A percentile compares a stretch with the other conserved stretches of the same genome.
Evolutionary conservation across 2,888 invertebrate species (phyloP).

Genomic region (Machimus rusticus): DNA sequence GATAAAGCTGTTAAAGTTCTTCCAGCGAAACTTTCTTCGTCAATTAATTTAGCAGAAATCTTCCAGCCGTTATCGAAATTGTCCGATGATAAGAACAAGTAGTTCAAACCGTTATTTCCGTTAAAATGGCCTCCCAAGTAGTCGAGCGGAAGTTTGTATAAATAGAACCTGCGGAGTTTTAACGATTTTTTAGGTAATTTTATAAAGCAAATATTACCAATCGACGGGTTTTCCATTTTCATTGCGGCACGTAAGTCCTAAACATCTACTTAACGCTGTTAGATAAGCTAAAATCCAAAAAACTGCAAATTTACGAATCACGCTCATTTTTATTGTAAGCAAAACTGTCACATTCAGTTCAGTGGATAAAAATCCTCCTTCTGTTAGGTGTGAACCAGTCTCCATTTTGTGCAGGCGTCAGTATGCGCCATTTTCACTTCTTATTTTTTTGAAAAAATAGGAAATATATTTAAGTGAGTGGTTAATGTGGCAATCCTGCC

Average conservation of each 20-base stretch:
- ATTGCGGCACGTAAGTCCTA: constrained; percentile 63
- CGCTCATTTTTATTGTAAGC: not conserved
- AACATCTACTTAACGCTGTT: not conserved
- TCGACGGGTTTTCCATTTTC: constrained; percentile 73
- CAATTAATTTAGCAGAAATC: constrained; percentile 71
- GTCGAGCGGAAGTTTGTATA: constrained; percentile 42
- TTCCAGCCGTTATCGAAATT: constrained; percentile 70
- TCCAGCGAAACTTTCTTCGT: constrained; percentile 71
- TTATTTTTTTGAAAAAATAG: not conserved
- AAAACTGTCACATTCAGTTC: not conserved
- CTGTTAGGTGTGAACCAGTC: not conserved
- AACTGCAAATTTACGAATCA: not conserved
- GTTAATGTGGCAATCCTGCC: no score
- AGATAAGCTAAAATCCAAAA: not conserved
- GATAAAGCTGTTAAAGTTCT: constrained; percentile 67
- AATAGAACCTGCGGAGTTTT: not conserved
- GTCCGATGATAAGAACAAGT: constrained; percentile 74
- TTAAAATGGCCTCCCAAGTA: constrained; percentile 36
- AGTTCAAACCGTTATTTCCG: constrained; percentile 67
- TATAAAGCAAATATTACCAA: constrained; percentile 64
- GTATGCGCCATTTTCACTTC: not conserved
- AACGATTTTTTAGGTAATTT: not conserved
- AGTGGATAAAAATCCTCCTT: not conserved
- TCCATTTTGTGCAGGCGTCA: not conserved
- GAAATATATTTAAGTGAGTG: no score